phyloP scores from a whole-genome alignment of 2,113 vertebrate species.

The Sisor rabdophorus region DNA sequence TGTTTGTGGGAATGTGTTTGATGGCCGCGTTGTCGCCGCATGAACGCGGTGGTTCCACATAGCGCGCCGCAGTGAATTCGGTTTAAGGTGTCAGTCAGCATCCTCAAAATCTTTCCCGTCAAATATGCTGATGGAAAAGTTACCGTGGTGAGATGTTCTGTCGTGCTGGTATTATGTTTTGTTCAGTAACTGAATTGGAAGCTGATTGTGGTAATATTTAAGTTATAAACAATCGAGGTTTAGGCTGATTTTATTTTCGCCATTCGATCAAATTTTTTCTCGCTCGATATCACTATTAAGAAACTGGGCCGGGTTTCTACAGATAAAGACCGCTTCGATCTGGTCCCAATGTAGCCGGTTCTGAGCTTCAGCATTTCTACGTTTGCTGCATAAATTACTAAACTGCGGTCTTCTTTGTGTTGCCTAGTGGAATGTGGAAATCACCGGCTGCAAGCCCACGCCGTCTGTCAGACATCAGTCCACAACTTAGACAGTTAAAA shows the following conservation, averaged over 20 bases:
- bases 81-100: not conserved
- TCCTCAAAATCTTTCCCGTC: not conserved
- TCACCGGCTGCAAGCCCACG: slow-evolving; percentile 89
- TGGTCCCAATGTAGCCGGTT: not conserved
- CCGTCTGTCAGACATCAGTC: slow-evolving; percentile 94
- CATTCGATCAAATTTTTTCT: not conserved
- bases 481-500: slow-evolving; percentile 92
- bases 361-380: slow-evolving; percentile 38
- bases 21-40: slow-evolving; percentile 5
- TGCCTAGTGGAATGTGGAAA: slow-evolving; percentile 82
- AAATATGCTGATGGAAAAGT: slow-evolving; percentile 23
- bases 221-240: not conserved
- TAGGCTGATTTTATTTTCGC: not conserved
- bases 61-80: not conserved
- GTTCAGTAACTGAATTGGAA: not conserved
- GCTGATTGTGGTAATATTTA: not conserved
- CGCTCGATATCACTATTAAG: not conserved
- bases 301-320: no score
- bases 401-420: slow-evolving; percentile 40
- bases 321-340: not conserved
- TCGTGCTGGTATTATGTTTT: not conserved
- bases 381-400: slow-evolving; percentile 19
- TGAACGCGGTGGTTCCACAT: not conserved
- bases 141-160: slow-evolving; percentile 20
- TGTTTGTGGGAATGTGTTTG: not conserved